Percentiles rank a stretch among this genome's conserved stretches.
These are phyloP conservation scores for Pheucticus melanocephalus DNA, from an alignment of 2,113 vertebrate species.

Conservation along the genomic window DNA sequence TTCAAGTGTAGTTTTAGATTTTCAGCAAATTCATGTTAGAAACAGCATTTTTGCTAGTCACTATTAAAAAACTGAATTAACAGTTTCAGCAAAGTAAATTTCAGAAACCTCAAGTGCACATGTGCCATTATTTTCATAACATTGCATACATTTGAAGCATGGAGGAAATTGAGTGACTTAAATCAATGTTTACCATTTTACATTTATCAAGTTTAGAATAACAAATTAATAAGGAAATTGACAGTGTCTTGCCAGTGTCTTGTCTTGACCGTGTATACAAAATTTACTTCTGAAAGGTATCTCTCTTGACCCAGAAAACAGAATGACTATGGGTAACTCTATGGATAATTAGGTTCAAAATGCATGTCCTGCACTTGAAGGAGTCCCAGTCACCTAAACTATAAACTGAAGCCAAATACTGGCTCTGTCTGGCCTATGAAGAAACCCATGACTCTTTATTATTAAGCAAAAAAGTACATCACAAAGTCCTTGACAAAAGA, in stretches of 20 bases:
- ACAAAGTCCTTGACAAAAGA: not conserved
- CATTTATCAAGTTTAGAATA: not conserved
- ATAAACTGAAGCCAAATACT: not conserved
- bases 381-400: not conserved
- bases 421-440: not conserved
- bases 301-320: not conserved
- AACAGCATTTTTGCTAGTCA: not conserved
- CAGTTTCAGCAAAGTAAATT: not conserved
- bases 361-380: not conserved
- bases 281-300: not conserved
- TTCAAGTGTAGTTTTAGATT: not conserved
- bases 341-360: not conserved
- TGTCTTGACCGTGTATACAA: not conserved
- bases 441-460: not conserved
- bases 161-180: not conserved
- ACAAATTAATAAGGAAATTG: not conserved
- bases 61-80: not conserved
- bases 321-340: not conserved
- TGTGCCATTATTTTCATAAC: not conserved
- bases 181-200: not conserved
- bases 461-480: not conserved
- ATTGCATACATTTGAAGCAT: not conserved
- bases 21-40: not conserved
- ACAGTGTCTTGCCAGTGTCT: not conserved
- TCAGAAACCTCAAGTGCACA: not conserved